Base-by-base conservation (phyloP, 2,888 invertebrate genomes). In the Clanis bilineata region DNA sequence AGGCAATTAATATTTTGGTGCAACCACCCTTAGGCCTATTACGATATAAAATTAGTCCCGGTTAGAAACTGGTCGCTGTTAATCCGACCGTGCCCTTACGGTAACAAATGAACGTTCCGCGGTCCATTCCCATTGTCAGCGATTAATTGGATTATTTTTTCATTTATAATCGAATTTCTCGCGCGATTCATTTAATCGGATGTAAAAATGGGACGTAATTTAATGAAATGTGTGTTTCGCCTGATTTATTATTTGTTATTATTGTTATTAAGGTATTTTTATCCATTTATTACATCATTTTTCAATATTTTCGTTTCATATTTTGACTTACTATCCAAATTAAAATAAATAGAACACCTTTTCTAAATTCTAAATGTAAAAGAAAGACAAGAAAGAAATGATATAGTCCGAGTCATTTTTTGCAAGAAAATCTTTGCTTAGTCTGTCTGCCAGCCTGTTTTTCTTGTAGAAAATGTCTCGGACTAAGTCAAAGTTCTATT, bases 131-230 rank as follows among this genome's bases (percentile, higher is more conserved):
- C 62, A 65, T 69, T 69, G 65, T 69, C 58, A 9, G 57, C 55
- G 62, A 64, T 63, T 64, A 64, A 67, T 67, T 64, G 69, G 69
- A 67, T 69, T 67, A 68, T 62, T 62, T 68, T 69, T 64, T 41
- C 56, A 44, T 54, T 56, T 12, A 15, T 41, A 36, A 32, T 28
- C 51, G 51, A 51, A 51, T 51, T 51, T 51, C 28, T 51, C 51
- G 28, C 15, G 51, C 51, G 28, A 28, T 28, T n/a, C 51, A 56
- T 58, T 51, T 51, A 58, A 58, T 59, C 63, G 55, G 2, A 9
- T 22, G 51, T n/a, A 12, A 51, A 57, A 63, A 9, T 25, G 51
- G 15, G 39, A 6, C 43, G 60, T 58, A 4, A 45, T 58, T 45
- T 25, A 6, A 23, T 23, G 12, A 22, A 12, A 12, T 22, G 12